A percentile compares a stretch with the other conserved stretches of the same genome.
These are phyloP conservation scores for Ctenosaura bakeri DNA, from an alignment of 2,797 vertebrate genomes.

Conservation along the genomic window DNA sequence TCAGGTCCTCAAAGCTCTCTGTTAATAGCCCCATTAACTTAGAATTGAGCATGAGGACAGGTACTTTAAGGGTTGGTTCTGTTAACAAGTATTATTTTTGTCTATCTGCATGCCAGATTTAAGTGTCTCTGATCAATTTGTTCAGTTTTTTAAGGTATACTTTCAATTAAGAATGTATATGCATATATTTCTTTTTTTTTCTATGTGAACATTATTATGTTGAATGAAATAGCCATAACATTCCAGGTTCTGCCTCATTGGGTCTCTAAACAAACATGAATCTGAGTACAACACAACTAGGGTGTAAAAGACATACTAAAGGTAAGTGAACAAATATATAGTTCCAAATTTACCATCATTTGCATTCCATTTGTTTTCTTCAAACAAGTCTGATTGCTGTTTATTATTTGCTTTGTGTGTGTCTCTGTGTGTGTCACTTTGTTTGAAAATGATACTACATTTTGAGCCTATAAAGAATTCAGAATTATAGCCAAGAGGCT, in stretches of 20 bases:
- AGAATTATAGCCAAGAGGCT: constrained; percentile 3
- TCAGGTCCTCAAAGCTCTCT: not conserved
- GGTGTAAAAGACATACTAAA: constrained; percentile 95
- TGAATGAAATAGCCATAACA: constrained; percentile 98
- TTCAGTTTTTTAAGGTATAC: constrained; percentile 70
- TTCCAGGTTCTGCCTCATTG: constrained; percentile 99
- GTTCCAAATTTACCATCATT: constrained; percentile 54
- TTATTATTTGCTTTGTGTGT: constrained; percentile 21
- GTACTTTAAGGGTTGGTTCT: not conserved
- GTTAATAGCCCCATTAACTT: not conserved
- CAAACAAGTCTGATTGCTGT: constrained; percentile 42
- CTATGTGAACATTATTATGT: constrained; percentile 90
- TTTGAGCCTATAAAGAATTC: constrained; percentile 27
- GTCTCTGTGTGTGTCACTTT: not conserved
- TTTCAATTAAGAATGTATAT: constrained; percentile 81
- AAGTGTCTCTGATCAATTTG: constrained; percentile 64
- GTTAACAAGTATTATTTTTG: constrained; percentile 45
- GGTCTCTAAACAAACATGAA: constrained; percentile 99
- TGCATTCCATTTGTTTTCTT: constrained; percentile 66
- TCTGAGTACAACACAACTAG: constrained; percentile 99
- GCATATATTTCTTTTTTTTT: constrained; percentile 81
- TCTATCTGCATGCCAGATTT: constrained; percentile 82
- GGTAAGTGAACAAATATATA: constrained; percentile 88
- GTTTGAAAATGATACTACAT: constrained; percentile 41
- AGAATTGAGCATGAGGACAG: not conserved